phyloP scores from a whole-genome alignment of 2,113 vertebrate genomes.

The Scatophagus argus region DNA sequence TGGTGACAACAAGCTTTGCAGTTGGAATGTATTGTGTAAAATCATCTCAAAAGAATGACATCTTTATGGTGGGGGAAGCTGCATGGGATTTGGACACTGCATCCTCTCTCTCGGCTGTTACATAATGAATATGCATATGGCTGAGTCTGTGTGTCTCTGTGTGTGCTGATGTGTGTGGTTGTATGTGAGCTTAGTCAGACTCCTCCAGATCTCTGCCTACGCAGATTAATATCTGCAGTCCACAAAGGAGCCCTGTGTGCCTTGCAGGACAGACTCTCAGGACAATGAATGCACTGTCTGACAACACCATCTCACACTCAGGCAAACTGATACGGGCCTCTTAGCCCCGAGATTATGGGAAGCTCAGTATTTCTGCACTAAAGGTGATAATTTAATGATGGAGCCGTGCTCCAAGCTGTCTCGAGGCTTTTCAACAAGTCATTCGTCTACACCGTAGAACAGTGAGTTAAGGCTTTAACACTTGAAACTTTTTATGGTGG shows the following conservation, averaged over 20 bases:
- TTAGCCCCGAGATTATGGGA: conserved; percentile 45
- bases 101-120: conserved; percentile 60
- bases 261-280: conserved; percentile 69
- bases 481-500: not conserved
- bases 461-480: conserved; percentile 19
- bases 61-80: conserved; percentile 43
- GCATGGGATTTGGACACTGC: conserved; percentile 41
- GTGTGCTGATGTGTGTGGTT: conserved; percentile 67
- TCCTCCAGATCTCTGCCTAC: conserved; percentile 75
- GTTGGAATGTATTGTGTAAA: conserved; percentile 30
- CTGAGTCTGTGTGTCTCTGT: conserved; percentile 50
- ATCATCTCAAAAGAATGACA: conserved; percentile 50
- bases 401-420: conserved; percentile 28
- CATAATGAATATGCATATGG: conserved; percentile 72
- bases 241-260: conserved; percentile 79
- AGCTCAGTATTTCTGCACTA: conserved; percentile 48
- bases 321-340: conserved; percentile 58
- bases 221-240: conserved; percentile 80
- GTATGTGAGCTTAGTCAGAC: conserved; percentile 74
- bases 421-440: conserved; percentile 34
- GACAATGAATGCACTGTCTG: conserved; percentile 78
- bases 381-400: conserved; percentile 60
- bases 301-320: conserved; percentile 65
- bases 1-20: conserved; percentile 36
- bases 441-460: conserved; percentile 21